Percentiles rank a stretch among this genome's conserved stretches.
Conservation (phyloP, 1,140 invertebrate genomes). For the Caenorhabditis latens region DNA sequence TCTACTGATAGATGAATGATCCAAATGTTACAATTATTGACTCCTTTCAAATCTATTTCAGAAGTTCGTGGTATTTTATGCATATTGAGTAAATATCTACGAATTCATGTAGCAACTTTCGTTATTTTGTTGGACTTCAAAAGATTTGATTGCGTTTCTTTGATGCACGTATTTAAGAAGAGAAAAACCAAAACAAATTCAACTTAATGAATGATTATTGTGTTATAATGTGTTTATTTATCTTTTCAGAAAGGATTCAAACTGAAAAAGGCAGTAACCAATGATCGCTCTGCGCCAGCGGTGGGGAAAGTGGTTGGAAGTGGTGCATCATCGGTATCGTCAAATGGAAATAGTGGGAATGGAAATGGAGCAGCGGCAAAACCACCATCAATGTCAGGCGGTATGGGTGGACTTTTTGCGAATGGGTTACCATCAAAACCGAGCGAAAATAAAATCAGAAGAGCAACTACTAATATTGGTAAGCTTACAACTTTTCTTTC, state of each 20-base stretch:
- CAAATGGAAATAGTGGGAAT: neutral
- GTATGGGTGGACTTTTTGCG: conserved; percentile 18
- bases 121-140: too few relatives aligned
- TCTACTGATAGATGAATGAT: too few relatives aligned
- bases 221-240: too few relatives aligned
- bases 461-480: conserved; percentile 38
- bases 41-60: too few relatives aligned
- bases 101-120: too few relatives aligned
- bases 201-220: too few relatives aligned
- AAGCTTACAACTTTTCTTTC: neutral
- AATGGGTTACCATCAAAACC: conserved; percentile 36
- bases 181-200: too few relatives aligned
- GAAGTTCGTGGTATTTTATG: too few relatives aligned
- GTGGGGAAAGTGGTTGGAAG: conserved; percentile 16
- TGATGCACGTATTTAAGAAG: too few relatives aligned
- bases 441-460: conserved; percentile 45
- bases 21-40: too few relatives aligned
- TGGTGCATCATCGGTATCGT: neutral
- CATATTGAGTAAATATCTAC: too few relatives aligned
- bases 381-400: neutral
- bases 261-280: conserved; percentile 31
- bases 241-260: neutral
- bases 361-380: neutral
- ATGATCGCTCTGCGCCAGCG: neutral
- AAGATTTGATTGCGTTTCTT: too few relatives aligned